Conservation (phyloP, 2,888 invertebrate species). For the Mallateleia sp. region DNA sequence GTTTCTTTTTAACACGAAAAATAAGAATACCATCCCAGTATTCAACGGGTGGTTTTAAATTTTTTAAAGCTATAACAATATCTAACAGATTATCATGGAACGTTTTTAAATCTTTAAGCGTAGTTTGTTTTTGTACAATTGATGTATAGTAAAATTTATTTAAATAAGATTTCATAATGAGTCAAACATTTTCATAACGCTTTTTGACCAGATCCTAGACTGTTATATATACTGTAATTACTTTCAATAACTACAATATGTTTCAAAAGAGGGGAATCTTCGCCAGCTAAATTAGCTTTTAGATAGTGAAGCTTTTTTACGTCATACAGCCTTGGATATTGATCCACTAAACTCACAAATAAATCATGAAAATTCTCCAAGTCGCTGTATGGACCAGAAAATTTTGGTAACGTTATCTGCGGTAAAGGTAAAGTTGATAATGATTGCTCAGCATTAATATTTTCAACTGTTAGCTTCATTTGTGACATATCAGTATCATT, state of each 20-base stretch:
- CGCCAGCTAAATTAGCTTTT: too few relatives aligned
- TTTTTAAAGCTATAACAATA: neutral
- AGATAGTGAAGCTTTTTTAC: too few relatives aligned
- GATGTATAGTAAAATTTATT: too few relatives aligned
- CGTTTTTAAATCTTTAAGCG: neutral
- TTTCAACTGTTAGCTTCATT: neutral
- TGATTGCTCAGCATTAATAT: too few relatives aligned
- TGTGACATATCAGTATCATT: neutral
- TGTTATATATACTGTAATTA: conserved; percentile 11
- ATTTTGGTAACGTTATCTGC: conserved; percentile 4
- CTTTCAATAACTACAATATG: neutral
- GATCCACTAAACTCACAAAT: too few relatives aligned
- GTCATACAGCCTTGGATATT: too few relatives aligned
- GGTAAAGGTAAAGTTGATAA: too few relatives aligned
- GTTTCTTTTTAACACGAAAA: neutral
- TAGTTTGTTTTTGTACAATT: neutral
- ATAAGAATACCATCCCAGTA: conserved; percentile 19
- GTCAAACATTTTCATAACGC: conserved; percentile 1
- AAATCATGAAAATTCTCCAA: too few relatives aligned
- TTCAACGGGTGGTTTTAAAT: neutral
- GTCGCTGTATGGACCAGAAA: too few relatives aligned
- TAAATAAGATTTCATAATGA: too few relatives aligned
- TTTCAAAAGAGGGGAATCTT: neutral
- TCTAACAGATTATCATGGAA: neutral
- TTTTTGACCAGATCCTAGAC: conserved; percentile 18